Percentiles rank a stretch among this genome's conserved stretches.
Evolutionary conservation across 2,797 vertebrate genomes (phyloP).

Genomic region (Pseudopleuronectes americanus): DNA sequence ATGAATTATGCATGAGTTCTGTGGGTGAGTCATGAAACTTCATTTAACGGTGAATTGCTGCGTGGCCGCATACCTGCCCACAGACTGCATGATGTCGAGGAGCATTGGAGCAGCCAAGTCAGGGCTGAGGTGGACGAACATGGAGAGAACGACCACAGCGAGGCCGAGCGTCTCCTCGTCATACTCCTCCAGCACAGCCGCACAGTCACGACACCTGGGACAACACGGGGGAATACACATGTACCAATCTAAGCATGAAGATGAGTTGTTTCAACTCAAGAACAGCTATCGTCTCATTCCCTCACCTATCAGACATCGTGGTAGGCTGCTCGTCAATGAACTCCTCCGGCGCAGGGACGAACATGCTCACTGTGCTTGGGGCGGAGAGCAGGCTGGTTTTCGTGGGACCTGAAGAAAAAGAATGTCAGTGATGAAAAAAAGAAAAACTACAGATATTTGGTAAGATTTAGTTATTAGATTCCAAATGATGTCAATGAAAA

Average conservation of each 20-base stretch:
- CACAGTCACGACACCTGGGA: conserved; percentile 95
- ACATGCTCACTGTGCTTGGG: conserved; percentile 98
- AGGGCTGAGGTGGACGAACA: conserved; percentile 97
- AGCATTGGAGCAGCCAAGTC: conserved; percentile 96
- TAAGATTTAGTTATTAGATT: neutral
- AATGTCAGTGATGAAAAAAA: neutral
- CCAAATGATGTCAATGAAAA: neutral
- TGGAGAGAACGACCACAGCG: conserved; percentile 95
- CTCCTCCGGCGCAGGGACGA: conserved; percentile 97
- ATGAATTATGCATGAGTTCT: conserved; percentile 74
- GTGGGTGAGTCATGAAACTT: conserved; percentile 65
- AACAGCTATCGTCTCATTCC: conserved; percentile 2
- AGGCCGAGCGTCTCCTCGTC: conserved; percentile 97
- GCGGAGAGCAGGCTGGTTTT: conserved; percentile 97
- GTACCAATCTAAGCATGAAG: neutral
- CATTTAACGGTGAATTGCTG: conserved; percentile 60
- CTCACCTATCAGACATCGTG: conserved; percentile 96
- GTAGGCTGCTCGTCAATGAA: conserved; percentile 98
- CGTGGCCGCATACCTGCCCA: conserved; percentile 90
- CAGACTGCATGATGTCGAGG: conserved; percentile 99
- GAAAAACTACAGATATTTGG: neutral
- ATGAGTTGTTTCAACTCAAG: neutral
- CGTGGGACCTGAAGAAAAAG: conserved; percentile 86
- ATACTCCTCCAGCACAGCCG: conserved; percentile 96
- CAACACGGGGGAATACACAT: neutral